phyloP scores from a whole-genome alignment of 2,113 vertebrate genomes.

The Semnornis frantzii region DNA sequence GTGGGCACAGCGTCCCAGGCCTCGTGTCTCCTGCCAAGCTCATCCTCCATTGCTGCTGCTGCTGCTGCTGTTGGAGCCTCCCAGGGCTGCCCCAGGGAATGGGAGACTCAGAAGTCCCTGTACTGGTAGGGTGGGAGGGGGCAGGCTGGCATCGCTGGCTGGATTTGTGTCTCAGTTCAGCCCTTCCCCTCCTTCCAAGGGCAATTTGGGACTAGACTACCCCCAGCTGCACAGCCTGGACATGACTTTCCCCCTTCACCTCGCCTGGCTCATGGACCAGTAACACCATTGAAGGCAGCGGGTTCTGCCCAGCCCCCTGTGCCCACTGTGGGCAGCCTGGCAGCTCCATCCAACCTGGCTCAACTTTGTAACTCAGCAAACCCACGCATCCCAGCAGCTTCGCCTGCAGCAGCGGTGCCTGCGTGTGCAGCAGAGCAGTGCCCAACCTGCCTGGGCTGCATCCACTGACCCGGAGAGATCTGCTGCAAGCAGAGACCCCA shows the following conservation, averaged over 20 bases:
- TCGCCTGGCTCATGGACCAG: accelerated
- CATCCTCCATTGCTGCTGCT: not conserved
- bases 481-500: accelerated
- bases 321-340: accelerated
- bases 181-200: not conserved
- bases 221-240: accelerated
- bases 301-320: not conserved
- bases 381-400: accelerated
- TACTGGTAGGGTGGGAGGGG: accelerated
- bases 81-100: not conserved
- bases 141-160: accelerated
- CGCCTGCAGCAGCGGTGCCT: not conserved
- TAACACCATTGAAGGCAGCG: not conserved
- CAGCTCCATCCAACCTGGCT: not conserved
- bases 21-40: not conserved
- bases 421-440: not conserved
- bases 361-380: accelerated
- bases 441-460: accelerated
- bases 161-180: accelerated
- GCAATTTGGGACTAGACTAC: not conserved
- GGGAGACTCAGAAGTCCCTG: accelerated
- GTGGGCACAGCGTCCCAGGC: not conserved
- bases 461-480: not conserved
- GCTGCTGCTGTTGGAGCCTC: not conserved
- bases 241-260: not conserved